Evolutionary conservation across 2,113 vertebrate species (phyloP), one percentile per base, ranked within the genome.

Genomic region (Pyxicephalus adspersus): DNA sequence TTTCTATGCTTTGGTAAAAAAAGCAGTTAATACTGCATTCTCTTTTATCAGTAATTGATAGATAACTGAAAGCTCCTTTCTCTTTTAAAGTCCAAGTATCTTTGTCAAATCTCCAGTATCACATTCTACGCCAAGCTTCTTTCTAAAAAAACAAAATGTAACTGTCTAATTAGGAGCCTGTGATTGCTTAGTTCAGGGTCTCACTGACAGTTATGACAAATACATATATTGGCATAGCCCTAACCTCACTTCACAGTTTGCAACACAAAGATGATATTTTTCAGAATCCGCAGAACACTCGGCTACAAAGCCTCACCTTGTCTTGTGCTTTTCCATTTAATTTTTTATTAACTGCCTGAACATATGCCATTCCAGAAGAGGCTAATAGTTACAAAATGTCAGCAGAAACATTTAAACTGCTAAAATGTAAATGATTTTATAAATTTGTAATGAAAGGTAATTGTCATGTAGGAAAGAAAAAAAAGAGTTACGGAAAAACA

Each of bases 391-490:
- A 93, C 92, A 94, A 97, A 97, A 98, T 97, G 95, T 96, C 96
- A 96, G 91, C 91, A 94, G 94, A 96, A 97, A 95, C 94, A 93
- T 94, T 93, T 87, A 86, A 92, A 91, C 92, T 94, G 93, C 92
- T 91, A 93, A 94, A 96, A 95, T 95, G 91, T 90, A 95, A 95
- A 95, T 94, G 93, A 96, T 97, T 96, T 94, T 95, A 94, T 95
- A 94, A 96, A 95, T 96, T 94, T 93, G 94, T 96, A 96, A 96
- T 96, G 95, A 96, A 96, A 96, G 93, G 93, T 95, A 96, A 95
- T 95, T 94, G 94, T 94, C 94, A 87, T 90, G 89, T 90, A 86
- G 83, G 88, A 90, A 89, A 20, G 20, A 28, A 70, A 52, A 17
- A 23, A 26, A 70, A 26, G 25, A 58, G 91, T 88, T 91, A 92